Evolutionary conservation across 2,888 invertebrate species (phyloP), one percentile per base, ranked within the genome.

Genomic region (Protonemura montana): DNA sequence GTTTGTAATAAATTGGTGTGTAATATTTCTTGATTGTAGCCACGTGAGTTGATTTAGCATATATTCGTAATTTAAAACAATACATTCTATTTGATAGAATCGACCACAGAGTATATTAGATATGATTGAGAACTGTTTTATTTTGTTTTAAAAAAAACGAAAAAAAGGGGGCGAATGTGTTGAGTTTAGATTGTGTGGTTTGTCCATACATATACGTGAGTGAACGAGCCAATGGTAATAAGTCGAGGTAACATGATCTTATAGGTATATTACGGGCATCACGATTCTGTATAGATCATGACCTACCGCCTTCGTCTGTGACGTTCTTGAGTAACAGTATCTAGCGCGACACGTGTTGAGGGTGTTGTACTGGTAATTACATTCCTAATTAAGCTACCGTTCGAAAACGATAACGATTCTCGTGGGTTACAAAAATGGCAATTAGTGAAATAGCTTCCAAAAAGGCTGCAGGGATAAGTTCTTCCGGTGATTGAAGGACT

Each of bases 1-100:
- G 59, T 59, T 59, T 59, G 59, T 59, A 59, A 59, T 59, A 59
- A 59, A 59, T 59, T 59, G 59, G 59, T 59, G 59, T 59, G 59
- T 13, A 59, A 59, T 59, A 59, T 59, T 59, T 16, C 59, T 59
- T 59, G 21, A 59, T 59, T 16, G 21, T 59, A 59, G 59, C 21
- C 13, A 21, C 59, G 59, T 59, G 59, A 59, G 59, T 21, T 59
- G 59, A 59, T 59, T 59, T 59, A 59, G 59, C 59, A 59, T 21
- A 59, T 21, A 59, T 21, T 6, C 13, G 59, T 59, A 59, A 7
- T 21, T 3, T 59, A 59, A 10, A 59, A 59, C 21, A n/a, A n/a
- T n/a, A 59, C 59, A 59, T 59, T 59, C 59, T 59, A 13, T 59
- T 59, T 59, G 59, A 59, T 59, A 10, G 59, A 21, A 1, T 10